These are phyloP conservation scores for Pangasius larnaudii DNA, from an alignment of 2,797 vertebrate genomes.

Conservation along the genomic window DNA sequence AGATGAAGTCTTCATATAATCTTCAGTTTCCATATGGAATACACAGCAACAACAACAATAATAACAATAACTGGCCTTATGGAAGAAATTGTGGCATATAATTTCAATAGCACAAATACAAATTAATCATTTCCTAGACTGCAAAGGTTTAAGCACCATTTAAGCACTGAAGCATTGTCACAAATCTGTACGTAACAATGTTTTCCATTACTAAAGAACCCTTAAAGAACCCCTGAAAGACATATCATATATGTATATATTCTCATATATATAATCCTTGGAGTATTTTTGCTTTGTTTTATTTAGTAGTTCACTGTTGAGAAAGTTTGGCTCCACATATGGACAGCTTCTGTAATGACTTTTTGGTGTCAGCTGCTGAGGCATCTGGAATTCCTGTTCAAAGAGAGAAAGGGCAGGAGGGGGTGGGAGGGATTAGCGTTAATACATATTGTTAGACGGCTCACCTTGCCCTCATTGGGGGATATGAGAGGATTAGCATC, in stretches of 20 bases:
- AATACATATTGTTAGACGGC: conserved; percentile 64
- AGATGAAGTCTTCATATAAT: no score
- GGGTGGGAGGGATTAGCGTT: conserved; percentile 58
- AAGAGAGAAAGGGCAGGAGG: conserved; percentile 19
- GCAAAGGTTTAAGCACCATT: no score
- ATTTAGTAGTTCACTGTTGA: background rate
- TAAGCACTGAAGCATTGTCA: no score
- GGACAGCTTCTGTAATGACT: conserved; percentile 50
- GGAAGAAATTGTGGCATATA: no score
- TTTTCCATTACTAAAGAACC: no score
- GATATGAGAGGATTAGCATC: conserved; percentile 64
- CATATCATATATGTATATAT: background rate
- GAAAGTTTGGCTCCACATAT: conserved; percentile 38
- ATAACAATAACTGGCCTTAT: no score
- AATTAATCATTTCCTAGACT: no score
- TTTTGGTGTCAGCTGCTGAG: conserved; percentile 52
- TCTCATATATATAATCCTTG: background rate
- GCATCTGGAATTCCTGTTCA: conserved; percentile 55
- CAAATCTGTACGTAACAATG: no score
- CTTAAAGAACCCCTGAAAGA: background rate
- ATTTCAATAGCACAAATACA: no score
- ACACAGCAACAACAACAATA: no score
- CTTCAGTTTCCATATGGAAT: no score
- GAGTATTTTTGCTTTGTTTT: background rate
- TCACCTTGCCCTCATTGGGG: conserved; percentile 62